Base-by-base conservation (phyloP, 2,113 vertebrate species). In the Gopherus flavomarginatus region DNA sequence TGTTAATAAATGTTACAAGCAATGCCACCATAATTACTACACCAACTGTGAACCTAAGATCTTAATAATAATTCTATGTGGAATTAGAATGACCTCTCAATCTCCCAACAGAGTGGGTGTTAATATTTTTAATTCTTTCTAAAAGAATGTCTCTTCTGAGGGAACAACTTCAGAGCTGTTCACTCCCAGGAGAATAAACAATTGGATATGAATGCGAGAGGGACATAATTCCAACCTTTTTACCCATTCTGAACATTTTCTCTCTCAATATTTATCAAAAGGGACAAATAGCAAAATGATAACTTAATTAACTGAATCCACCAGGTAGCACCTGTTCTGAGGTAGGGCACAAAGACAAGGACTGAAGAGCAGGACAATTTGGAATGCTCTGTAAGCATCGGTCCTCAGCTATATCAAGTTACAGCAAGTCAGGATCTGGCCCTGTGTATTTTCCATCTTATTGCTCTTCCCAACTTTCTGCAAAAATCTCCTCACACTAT, bases 221-320 rank as follows among this genome's bases (percentile, higher is more conserved):
- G 85, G 56, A 90, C 87, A 79, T 57, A 81, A 92, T 56, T 77
- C 81, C 93, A 93, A 82, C 82, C 89, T 38, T 85, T 87, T 59
- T 62, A 42, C 22, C 93, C 31, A 13, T 52, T 44, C 52, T 56
- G 80, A 89, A 87, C 57, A 75, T 72, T 16, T 87, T 87, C 83
- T 79, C 81, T 75, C 84, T 72, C 38, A 7, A 31, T 80, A 49
- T 87, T 85, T 56, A 83, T 56, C n/a, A 83, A 42, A 83, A 69
- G 62, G 35, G 35, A n/a, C 31, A 69, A 83, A 38, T 83, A 57
- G 54, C 24, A 44, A 57, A 85, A 85, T 5, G 3, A 62, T 49
- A 92, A 62, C 62, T 69, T 47, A 62, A 57, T 6, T 84, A 85
- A 10, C 12, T 35, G 42, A 75, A 53, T 35, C 50, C 57, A 31